A percentile compares a stretch with the other conserved stretches of the same genome.
Conservation (phyloP, 92 coral and sea anemone species). For the Siderastrea radians region DNA sequence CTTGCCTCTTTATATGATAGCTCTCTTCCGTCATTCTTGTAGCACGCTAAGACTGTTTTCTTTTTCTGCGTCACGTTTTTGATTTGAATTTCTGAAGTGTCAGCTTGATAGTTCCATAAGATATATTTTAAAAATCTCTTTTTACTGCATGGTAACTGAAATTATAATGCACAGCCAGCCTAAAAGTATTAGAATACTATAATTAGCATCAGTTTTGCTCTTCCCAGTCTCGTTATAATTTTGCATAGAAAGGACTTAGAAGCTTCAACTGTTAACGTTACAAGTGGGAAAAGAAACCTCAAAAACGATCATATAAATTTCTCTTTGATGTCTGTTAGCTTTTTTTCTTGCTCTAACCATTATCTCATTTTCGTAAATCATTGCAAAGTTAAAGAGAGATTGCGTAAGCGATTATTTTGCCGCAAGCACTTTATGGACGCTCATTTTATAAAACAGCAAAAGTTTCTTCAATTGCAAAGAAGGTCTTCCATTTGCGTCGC, state of each 20-base stretch:
- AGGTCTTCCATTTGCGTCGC: conserved; percentile 16
- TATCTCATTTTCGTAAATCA: not conserved
- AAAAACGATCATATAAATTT: conserved; percentile 22
- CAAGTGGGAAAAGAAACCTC: conserved; percentile 24
- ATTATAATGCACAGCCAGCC: not conserved
- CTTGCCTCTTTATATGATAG: conserved; percentile 74
- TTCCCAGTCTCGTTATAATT: conserved; percentile 1
- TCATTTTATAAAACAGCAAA: conserved; percentile 29
- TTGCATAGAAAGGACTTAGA: not conserved
- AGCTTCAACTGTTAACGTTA: conserved; percentile 18
- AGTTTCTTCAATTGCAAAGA: conserved; percentile 9
- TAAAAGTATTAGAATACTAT: too few relatives aligned
- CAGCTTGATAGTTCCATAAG: not conserved
- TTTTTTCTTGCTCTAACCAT: not conserved
- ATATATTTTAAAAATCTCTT: not conserved
- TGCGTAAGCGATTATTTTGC: not conserved
- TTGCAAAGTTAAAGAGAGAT: not conserved
- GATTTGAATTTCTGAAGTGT: not conserved
- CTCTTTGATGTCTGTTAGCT: not conserved
- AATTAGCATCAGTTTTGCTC: not conserved
- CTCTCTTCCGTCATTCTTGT: conserved; percentile 54
- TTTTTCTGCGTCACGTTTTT: not conserved
- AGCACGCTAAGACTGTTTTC: conserved; percentile 22
- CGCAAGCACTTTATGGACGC: conserved; percentile 16
- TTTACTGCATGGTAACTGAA: not conserved